Conservation (phyloP, 2,113 vertebrate genomes). For the Pangasianodon hypophthalmus region DNA sequence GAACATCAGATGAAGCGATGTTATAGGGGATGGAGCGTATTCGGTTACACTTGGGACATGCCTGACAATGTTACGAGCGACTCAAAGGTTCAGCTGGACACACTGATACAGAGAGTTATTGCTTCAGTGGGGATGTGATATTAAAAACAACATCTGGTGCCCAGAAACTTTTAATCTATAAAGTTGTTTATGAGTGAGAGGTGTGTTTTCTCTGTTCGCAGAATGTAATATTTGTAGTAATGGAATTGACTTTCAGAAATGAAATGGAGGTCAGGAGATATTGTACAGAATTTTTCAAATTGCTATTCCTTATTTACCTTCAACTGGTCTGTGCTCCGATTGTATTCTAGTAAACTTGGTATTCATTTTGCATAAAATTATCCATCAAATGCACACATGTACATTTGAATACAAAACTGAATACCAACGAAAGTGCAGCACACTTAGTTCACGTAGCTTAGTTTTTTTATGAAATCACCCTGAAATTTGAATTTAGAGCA, state of each 20-base stretch:
- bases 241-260: neutral
- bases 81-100: conserved; percentile 29
- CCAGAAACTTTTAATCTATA: conserved; percentile 17
- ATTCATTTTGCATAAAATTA: neutral
- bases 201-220: neutral
- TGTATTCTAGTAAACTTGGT: neutral
- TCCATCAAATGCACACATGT: neutral
- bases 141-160: conserved; percentile 29
- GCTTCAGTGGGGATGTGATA: conserved; percentile 7
- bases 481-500: neutral
- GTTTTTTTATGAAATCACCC: neutral
- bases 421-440: neutral
- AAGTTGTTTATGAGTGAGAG: conserved; percentile 24
- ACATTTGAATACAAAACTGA: neutral
- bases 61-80: conserved; percentile 23
- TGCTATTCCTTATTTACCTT: neutral
- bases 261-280: neutral
- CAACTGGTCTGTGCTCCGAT: neutral
- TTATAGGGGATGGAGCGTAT: conserved; percentile 17
- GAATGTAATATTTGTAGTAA: conserved; percentile 22
- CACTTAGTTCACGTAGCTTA: neutral
- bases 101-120: conserved; percentile 3
- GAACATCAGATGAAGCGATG: conserved; percentile 46
- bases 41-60: conserved; percentile 21
- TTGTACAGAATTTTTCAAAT: neutral